These are phyloP conservation scores for Helleia helle DNA, from an alignment of 2,888 invertebrate species.

Conservation along the genomic window DNA sequence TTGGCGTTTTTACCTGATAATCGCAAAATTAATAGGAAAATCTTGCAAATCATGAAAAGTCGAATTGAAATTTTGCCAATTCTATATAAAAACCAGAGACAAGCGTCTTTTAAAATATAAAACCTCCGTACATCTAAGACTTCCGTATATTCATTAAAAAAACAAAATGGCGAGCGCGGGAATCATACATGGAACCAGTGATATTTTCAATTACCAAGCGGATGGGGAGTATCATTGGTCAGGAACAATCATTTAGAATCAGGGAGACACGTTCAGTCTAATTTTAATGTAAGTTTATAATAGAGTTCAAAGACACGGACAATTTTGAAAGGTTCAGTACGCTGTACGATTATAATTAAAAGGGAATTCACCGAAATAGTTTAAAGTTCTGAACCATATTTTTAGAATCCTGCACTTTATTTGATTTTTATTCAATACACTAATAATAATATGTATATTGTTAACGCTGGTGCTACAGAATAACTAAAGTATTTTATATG, in stretches of 20 bases:
- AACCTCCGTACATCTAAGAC: constrained; percentile 1
- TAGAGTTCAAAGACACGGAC: not conserved
- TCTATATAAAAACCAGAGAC: constrained; percentile 6
- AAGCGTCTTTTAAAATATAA: not conserved
- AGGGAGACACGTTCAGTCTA: constrained; percentile 1
- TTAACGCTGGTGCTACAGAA: too few relatives aligned
- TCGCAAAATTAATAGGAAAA: not conserved
- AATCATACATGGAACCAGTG: not conserved
- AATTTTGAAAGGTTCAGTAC: not conserved
- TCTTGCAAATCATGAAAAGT: not conserved
- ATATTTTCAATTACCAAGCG: constrained; percentile 3
- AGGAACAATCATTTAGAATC: constrained; percentile 1
- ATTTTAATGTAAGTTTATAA: not conserved
- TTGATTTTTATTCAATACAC: too few relatives aligned
- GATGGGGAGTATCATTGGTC: not conserved
- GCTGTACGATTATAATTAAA: too few relatives aligned
- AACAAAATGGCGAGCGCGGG: not conserved
- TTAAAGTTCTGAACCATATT: too few relatives aligned
- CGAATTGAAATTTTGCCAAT: constrained; percentile 4
- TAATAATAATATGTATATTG: too few relatives aligned
- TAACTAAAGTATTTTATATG: not conserved
- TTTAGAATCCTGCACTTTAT: too few relatives aligned
- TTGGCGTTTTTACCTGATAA: too few relatives aligned
- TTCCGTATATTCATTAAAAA: not conserved
- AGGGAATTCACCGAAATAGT: too few relatives aligned